Evolutionary conservation across 2,888 invertebrate species (phyloP), one percentile per base, ranked within the genome.

Genomic region (Chloroclysta siterata): DNA sequence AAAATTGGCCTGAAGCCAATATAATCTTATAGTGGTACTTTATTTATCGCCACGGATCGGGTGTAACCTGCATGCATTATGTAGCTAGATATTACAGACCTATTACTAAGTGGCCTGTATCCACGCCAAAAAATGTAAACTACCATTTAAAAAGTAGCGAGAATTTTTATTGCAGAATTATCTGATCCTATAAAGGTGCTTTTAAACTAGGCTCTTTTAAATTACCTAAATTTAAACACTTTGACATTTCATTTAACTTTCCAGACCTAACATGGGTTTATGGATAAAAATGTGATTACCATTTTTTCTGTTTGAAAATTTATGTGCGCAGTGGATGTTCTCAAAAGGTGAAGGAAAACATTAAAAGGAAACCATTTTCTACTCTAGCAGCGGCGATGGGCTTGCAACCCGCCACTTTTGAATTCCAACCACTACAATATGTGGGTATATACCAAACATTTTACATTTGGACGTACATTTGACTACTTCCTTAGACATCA

Each of bases 1-100:
- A 87, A 88, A 89, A 89, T 88, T 90, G 90, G 90, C 89, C 70
- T 73, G 59, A 66, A 65, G 84, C 90, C 90, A 90, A 84, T 84
- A 81, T 84, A 88, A 90, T 90, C 85, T 85, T 82, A 69, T 59
- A 80, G 79, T 80, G 80, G 81, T 74, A 69, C 73, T 66, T 60
- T 80, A 82, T 87, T 87, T 87, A 87, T 87, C 81, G 79, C 79
- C 60, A 42, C 41, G 44, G 65, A 68, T 69, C 60, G 56, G 58
- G 64, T 57, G 47, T 65, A 66, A 56, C 63, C 54, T 60, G 71
- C 60, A 65, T 69, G 66, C 61, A 69, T 70, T 70, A 70, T 62
- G 66, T 60, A 71, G 65, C 56, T 63, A 64, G 41, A 56, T 59
- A 52, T 57, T 54, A 56, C 51, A 63, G 41, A 62, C 51, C 51